phyloP scores from a whole-genome alignment of 1,140 invertebrate species.

The Drosophila varians region DNA sequence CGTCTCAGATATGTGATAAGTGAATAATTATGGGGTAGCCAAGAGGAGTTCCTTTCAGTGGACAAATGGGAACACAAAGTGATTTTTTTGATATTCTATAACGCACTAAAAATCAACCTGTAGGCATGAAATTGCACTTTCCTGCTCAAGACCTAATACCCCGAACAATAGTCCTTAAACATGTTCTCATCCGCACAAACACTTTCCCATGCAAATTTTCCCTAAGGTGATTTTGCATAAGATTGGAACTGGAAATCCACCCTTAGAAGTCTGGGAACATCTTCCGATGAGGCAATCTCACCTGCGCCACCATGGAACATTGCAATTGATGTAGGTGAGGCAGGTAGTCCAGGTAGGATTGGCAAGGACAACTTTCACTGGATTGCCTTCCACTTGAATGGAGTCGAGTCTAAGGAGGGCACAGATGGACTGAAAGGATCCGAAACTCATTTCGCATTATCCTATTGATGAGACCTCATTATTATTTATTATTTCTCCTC shows the following conservation, averaged over 20 bases:
- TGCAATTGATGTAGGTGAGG: slow-evolving; percentile 20
- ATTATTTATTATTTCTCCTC: slow-evolving; percentile 68
- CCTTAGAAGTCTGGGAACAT: slow-evolving; percentile 61
- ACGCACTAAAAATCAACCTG: slow-evolving; percentile 42
- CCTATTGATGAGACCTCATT: slow-evolving; percentile 73
- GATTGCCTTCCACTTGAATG: slow-evolving; percentile 59
- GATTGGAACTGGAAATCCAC: slow-evolving; percentile 47
- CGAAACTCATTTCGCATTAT: slow-evolving; percentile 78
- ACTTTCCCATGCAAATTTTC: slow-evolving; percentile 78
- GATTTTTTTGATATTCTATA: not conserved
- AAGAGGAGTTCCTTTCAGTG: not conserved
- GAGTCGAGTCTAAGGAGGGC: slow-evolving; percentile 18
- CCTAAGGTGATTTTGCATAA: slow-evolving; percentile 76
- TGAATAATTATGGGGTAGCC: slow-evolving; percentile 51
- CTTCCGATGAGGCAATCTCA: slow-evolving; percentile 46
- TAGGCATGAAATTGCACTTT: slow-evolving; percentile 66
- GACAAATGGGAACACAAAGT: not conserved
- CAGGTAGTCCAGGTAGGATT: slow-evolving; percentile 16
- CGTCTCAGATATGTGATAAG: slow-evolving; percentile 59
- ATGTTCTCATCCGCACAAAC: slow-evolving; percentile 36
- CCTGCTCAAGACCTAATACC: slow-evolving; percentile 33
- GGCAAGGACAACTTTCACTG: slow-evolving; percentile 63
- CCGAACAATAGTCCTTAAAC: not conserved
- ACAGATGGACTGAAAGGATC: slow-evolving; percentile 22
- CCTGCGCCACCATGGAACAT: slow-evolving; percentile 46